A percentile compares a stretch with the other conserved stretches of the same genome.
Conservation (phyloP, 1,140 invertebrate genomes). For the Drosophila leontia region DNA sequence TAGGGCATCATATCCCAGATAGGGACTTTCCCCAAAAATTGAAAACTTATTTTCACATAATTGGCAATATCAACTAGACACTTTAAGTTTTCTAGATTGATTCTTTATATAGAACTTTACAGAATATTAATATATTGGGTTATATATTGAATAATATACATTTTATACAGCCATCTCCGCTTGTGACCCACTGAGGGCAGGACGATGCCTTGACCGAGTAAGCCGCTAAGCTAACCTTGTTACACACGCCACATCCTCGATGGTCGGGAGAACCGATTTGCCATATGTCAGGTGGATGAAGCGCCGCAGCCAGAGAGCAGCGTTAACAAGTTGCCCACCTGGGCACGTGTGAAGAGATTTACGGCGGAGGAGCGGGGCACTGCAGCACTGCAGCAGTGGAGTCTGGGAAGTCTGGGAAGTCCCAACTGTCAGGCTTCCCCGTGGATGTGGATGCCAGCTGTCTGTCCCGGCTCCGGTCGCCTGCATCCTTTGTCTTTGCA, state of each 20-base stretch:
- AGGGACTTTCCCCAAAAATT: no score
- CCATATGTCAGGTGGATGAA: constrained; percentile 56
- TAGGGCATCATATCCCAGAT: no score
- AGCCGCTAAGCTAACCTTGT: constrained; percentile 71
- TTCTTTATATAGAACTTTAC: no score
- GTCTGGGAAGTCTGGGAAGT: constrained; percentile 27
- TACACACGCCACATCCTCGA: constrained; percentile 50
- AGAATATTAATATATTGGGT: no score
- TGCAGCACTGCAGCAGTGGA: neutral
- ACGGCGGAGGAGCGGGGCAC: constrained; percentile 1
- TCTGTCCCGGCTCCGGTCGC: constrained; percentile 39
- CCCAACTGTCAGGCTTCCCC: constrained; percentile 36
- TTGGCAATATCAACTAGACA: no score
- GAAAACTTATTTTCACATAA: no score
- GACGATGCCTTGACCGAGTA: constrained; percentile 62
- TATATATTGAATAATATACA: neutral
- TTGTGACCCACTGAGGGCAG: neutral
- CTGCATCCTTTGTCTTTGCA: constrained; percentile 71
- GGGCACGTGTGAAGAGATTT: constrained; percentile 70
- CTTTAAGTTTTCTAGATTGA: no score
- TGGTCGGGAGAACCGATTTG: constrained; percentile 52
- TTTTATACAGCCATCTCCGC: fast-evolving
- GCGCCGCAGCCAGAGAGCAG: constrained; percentile 19
- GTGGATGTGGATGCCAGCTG: constrained; percentile 27
- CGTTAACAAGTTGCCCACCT: constrained; percentile 73